Base-by-base conservation (phyloP, 2,888 invertebrate genomes). In the Clanis bilineata region DNA sequence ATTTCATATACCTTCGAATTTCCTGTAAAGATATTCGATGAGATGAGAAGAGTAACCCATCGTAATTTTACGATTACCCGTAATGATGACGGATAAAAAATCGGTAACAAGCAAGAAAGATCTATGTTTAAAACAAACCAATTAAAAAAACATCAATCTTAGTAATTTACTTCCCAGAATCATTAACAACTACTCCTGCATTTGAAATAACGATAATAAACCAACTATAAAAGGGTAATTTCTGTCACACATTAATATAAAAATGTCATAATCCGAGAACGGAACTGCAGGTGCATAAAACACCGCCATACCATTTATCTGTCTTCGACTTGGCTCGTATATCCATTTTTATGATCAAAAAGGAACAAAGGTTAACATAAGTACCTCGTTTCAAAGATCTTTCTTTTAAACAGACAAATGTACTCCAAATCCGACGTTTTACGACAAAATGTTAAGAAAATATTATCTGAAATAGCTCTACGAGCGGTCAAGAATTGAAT, bases 401-500 rank as follows among this genome's bases (percentile, higher is more conserved):
- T 28, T 9, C 21, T 6, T 38, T 22, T 54, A 9, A 10, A 51
- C 28, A 28, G 9, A 25, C 25, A 56, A 28, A 25, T 15, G n/a
- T 25, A 15, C 28, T 9, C 28, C n/a, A 28, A 51, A 32, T 18
- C 28, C 45, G 6, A 23, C 15, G 18, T 51, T 51, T 51, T 10
- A 18, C 51, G 10, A 32, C 18, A 41, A 51, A 51, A 51, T 32
- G 18, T 51, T 51, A 51, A 32, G 18, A 51, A 51, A 51, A 51
- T 51, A 51, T 28, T 18, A 28, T 47, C 18, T 9, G 18, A 32
- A 1, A 41, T 22, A 9, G 51, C 18, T 28, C 15, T 10, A 32
- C 25, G 51, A 28, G 56, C 57, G 65, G 61, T 57, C 66, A 62
- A 47, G 25, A 59, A 58, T 58, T 47, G 47, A 65, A 68, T 41